Conservation (phyloP, 2,113 vertebrate genomes). For the Xiphorhynchus elegans region DNA sequence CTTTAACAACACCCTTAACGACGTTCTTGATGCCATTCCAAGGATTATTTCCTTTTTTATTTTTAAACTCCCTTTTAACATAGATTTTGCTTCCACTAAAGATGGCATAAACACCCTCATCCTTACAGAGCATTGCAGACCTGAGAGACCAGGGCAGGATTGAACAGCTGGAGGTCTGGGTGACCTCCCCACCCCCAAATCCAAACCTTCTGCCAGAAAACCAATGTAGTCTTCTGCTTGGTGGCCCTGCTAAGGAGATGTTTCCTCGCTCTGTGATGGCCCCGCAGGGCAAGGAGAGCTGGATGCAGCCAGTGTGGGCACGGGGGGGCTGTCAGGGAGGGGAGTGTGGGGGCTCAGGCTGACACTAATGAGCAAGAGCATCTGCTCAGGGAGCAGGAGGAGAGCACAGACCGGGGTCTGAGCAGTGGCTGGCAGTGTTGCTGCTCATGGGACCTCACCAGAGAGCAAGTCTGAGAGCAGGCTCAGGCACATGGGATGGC, state of each 20-base stretch:
- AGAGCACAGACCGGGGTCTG: background rate
- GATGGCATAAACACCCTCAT: background rate
- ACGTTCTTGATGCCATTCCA: background rate
- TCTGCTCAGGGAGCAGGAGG: background rate
- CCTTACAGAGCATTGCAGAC: background rate
- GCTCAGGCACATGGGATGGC: rapidly evolving
- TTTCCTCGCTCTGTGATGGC: rapidly evolving
- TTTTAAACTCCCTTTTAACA: background rate
- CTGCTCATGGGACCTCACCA: background rate
- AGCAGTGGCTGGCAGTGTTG: rapidly evolving
- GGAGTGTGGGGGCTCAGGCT: background rate
- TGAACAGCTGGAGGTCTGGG: background rate
- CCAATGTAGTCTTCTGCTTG: background rate
- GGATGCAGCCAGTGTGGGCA: background rate
- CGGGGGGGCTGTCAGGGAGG: background rate
- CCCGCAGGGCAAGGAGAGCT: background rate
- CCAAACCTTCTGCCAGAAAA: background rate
- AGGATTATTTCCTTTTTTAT: background rate
- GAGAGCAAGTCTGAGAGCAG: background rate
- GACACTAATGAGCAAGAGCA: background rate
- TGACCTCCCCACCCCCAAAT: background rate
- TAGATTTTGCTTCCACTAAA: background rate
- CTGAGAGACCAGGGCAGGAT: background rate
- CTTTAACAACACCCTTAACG: background rate
- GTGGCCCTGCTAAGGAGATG: background rate